Evolutionary conservation across 2,113 vertebrate species (phyloP), one percentile per base, ranked within the genome.

Genomic region (Phalacrocorax aristotelis): DNA sequence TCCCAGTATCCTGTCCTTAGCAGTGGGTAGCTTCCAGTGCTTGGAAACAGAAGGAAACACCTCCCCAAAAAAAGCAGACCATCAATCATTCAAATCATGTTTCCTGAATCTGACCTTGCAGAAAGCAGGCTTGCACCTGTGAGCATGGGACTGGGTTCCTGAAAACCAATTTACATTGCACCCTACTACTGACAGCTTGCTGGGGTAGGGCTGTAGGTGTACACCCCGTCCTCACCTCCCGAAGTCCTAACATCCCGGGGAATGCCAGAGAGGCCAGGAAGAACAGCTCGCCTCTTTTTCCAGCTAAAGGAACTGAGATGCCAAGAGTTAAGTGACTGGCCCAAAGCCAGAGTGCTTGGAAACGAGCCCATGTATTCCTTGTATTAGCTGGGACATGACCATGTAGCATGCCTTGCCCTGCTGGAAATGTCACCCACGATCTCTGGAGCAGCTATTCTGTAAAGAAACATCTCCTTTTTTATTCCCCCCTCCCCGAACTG

Each of bases 371-470:
- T 10, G 13, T 44, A 12, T 60, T 83, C 85, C 87, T 66, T 49
- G 32, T 22, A 2, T 86, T 18, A 81, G 92, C 93, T 70, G 79
- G 88, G 80, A 91, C 87, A 7, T 69, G 89, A 81, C 72, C 29
- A 22, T 30, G 83, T 42, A 80, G 70, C 23, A 5, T 75, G 94
- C 90, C 79, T 64, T 87, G 86, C 68, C 90, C 90, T 74, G 80
- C 92, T 96, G 95, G 93, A 93, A 93, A 87, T 29, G 71, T 90
- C 93, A 94, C 88, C 83, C 75, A 1, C 23, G 48, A 44, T 65
- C 85, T 85, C 88, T 48, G 89, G 34, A 89, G 83, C 60, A 75
- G 65, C 20, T 9, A 4, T 40, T 48, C 85, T 36, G 49, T 84
- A 74, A 76, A 80, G 49, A 54, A 69, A 2, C 66, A 54, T 40